phyloP scores from a whole-genome alignment of 2,797 vertebrate genomes.

The Pangasius macronema region DNA sequence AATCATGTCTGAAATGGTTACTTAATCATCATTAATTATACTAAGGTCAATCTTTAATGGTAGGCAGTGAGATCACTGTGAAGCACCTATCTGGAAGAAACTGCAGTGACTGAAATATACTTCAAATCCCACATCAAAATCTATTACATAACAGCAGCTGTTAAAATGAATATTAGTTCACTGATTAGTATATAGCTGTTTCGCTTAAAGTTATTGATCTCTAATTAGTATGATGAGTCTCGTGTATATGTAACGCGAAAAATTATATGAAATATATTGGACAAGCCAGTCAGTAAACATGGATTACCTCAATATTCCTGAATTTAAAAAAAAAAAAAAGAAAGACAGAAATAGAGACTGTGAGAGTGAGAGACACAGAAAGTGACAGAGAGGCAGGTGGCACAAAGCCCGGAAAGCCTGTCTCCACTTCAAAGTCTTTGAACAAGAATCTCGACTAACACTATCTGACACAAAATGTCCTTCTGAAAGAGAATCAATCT shows the following conservation, averaged over 20 bases:
- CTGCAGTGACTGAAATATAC: not conserved
- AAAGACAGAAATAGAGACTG: conserved; percentile 36
- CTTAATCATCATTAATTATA: not conserved
- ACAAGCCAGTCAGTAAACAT: not conserved
- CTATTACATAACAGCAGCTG: not conserved
- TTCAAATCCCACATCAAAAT: not conserved
- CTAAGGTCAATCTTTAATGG: not conserved
- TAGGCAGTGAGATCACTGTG: not conserved
- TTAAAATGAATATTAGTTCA: not conserved
- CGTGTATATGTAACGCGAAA: not conserved
- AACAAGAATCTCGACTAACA: conserved; percentile 24
- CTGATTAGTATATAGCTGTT: not conserved
- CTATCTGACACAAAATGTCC: not conserved
- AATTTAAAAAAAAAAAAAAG: not conserved
- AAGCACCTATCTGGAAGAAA: not conserved
- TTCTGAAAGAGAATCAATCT: not conserved
- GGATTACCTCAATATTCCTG: not conserved
- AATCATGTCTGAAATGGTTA: not conserved
- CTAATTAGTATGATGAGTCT: not conserved
- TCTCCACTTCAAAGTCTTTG: conserved; percentile 44
- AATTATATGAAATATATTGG: not conserved
- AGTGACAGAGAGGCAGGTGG: conserved; percentile 41
- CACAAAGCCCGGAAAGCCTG: conserved; percentile 45
- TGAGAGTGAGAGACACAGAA: conserved; percentile 10
- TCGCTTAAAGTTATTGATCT: not conserved